These are phyloP conservation scores for Phyllotreta cruciferae DNA, from an alignment of 2,888 invertebrate genomes.

Conservation along the genomic window DNA sequence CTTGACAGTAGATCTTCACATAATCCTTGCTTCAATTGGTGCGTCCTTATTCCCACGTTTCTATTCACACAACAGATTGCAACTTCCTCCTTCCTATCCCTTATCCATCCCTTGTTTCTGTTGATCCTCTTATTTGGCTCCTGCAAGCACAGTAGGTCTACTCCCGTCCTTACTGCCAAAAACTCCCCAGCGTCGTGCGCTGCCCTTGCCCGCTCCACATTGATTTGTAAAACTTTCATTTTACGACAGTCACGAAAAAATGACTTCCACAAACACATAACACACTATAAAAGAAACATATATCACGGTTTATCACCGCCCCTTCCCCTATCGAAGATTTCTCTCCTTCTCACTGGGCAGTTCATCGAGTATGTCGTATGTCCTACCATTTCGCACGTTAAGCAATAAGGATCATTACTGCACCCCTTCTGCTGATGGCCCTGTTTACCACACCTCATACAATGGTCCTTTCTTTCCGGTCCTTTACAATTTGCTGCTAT, in stretches of 20 bases:
- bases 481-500: background rate
- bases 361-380: no score
- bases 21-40: background rate
- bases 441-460: background rate
- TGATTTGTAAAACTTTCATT: no score
- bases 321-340: no score
- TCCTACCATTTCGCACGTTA: background rate
- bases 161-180: background rate
- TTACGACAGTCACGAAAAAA: no score
- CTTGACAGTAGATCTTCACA: background rate
- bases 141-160: conserved; percentile 10
- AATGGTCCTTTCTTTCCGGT: background rate
- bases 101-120: background rate
- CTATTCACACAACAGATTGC: conserved; percentile 5
- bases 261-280: no score
- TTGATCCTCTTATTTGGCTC: conserved; percentile 7
- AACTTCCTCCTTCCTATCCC: background rate
- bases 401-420: background rate
- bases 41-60: background rate
- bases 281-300: no score
- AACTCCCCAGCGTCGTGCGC: background rate
- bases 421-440: conserved; percentile 1
- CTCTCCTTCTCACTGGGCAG: no score
- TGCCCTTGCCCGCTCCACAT: background rate
- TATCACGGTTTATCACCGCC: no score